Conservation (phyloP, 2,113 vertebrate genomes). For the Aspidoscelis tigris region DNA sequence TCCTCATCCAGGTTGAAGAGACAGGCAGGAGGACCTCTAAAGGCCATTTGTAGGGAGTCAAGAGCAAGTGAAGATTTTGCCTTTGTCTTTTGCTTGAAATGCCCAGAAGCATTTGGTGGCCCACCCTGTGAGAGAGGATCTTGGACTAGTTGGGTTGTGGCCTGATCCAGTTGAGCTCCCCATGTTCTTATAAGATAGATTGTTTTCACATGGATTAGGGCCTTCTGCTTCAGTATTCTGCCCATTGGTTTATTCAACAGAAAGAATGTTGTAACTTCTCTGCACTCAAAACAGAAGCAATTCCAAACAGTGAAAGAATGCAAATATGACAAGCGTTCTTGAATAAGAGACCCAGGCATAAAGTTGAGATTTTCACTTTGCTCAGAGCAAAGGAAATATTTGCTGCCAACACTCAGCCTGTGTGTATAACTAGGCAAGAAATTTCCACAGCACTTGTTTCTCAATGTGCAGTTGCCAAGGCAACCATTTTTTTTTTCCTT, state of each 20-base stretch:
- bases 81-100: too few species aligned
- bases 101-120: too few species aligned
- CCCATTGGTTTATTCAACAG: neutral
- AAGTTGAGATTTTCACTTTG: neutral
- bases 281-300: neutral
- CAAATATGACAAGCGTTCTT: neutral
- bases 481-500: constrained; percentile 6
- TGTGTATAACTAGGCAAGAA: constrained; percentile 7
- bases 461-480: constrained; percentile 13
- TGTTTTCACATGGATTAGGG: neutral
- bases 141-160: too few species aligned
- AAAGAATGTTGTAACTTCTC: neutral
- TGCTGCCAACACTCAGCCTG: neutral
- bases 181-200: too few species aligned
- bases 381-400: constrained; percentile 10
- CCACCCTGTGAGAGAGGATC: too few species aligned
- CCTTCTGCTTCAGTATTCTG: neutral
- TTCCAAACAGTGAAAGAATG: constrained; percentile 1
- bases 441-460: constrained; percentile 20
- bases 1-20: too few species aligned
- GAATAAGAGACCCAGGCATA: neutral
- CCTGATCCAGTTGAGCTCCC: too few species aligned
- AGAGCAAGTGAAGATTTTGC: too few species aligned
- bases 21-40: too few species aligned
- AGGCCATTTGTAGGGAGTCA: too few species aligned